Percentiles rank a stretch among this genome's conserved stretches.
Conservation (phyloP, 2,888 invertebrate genomes). For the Nowickia ferox region DNA sequence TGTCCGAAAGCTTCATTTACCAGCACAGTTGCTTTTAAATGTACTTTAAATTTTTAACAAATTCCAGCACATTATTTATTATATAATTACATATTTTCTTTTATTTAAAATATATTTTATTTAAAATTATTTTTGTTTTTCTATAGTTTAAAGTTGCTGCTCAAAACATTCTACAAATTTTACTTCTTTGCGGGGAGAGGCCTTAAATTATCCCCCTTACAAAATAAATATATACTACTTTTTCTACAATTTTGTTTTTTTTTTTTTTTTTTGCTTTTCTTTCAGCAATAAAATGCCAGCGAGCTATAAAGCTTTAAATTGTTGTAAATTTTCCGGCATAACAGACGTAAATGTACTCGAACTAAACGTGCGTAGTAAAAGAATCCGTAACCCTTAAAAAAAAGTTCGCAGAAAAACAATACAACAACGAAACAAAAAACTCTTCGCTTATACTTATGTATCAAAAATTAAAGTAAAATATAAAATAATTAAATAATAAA, state of each 20-base stretch:
- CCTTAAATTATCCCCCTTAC: constrained; percentile 15
- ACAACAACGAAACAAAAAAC: constrained; percentile 1
- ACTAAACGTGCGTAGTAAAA: constrained; percentile 64
- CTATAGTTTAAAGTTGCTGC: too few species aligned
- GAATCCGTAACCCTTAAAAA: constrained; percentile 42
- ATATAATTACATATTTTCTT: too few species aligned
- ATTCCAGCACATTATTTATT: not conserved
- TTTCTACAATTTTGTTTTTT: too few species aligned
- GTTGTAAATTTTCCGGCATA: constrained; percentile 82
- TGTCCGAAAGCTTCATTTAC: not conserved
- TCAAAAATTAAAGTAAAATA: constrained; percentile 24
- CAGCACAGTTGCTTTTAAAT: constrained; percentile 25
- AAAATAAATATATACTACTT: constrained; percentile 13
- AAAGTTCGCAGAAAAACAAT: constrained; percentile 49
- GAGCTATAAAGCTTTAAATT: constrained; percentile 78
- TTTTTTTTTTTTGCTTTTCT: not conserved
- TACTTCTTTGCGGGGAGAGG: not conserved
- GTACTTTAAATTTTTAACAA: not conserved
- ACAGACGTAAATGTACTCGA: constrained; percentile 78
- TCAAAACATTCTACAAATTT: too few species aligned
- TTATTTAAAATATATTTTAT: too few species aligned
- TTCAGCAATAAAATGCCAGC: constrained; percentile 64
- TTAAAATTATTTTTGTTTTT: too few species aligned
- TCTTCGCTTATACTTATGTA: not conserved
- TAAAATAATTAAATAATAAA: not conserved